These are phyloP conservation scores for Vidua macroura DNA, from an alignment of 2,113 vertebrate genomes.

Conservation along the genomic window DNA sequence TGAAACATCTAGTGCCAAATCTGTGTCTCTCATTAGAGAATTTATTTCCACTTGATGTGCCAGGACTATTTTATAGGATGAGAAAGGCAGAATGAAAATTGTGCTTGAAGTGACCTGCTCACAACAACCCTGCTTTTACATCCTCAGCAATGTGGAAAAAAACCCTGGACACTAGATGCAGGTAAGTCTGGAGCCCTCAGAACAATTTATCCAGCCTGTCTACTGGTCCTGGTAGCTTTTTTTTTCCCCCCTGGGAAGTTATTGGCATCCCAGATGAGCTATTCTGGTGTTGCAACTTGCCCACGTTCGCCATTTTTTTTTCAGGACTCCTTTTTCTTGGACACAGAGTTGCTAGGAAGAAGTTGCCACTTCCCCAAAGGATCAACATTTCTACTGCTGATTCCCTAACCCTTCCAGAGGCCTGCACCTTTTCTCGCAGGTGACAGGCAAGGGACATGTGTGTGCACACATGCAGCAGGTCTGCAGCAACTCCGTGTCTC, in stretches of 20 bases:
- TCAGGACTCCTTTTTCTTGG: background rate
- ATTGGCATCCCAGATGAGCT: background rate
- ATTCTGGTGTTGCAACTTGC: background rate
- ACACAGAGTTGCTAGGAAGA: background rate
- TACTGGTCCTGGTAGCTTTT: background rate
- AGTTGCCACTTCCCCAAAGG: background rate
- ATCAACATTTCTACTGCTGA: background rate
- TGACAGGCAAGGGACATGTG: rapidly evolving
- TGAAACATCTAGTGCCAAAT: background rate
- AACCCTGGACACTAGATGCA: background rate
- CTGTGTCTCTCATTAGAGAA: background rate
- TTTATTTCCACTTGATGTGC: background rate
- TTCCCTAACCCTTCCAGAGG: background rate
- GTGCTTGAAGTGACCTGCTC: background rate
- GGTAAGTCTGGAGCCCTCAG: background rate
- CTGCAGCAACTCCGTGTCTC: background rate
- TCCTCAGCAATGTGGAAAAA: background rate
- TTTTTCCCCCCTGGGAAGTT: background rate
- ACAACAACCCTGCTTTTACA: background rate
- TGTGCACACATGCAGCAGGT: background rate
- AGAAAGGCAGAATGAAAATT: background rate
- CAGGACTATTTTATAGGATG: background rate
- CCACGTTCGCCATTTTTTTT: background rate
- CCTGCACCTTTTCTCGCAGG: background rate
- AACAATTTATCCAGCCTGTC: background rate